Evolutionary conservation across 2,113 vertebrate species (phyloP).

Genomic region (Chunga burmeisteri): DNA sequence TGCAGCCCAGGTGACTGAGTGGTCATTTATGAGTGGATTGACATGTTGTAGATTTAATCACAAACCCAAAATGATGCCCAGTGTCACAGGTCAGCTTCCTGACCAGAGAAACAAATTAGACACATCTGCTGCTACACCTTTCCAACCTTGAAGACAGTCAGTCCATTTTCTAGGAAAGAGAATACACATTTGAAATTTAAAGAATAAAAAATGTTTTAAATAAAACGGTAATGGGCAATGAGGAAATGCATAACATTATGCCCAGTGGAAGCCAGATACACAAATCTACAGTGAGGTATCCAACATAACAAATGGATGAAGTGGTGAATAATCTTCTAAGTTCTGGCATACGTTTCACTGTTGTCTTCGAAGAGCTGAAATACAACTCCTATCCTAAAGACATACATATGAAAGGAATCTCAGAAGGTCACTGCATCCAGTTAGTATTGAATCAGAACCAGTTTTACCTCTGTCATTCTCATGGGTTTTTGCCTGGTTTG

Average conservation of each 20-base stretch:
- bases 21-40: background rate
- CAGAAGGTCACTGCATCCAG: background rate
- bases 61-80: background rate
- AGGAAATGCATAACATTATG: background rate
- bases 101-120: background rate
- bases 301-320: background rate
- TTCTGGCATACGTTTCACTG: background rate
- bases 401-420: background rate
- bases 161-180: background rate
- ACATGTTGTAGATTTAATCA: background rate
- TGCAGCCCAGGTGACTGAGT: background rate
- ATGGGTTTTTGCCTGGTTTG: background rate
- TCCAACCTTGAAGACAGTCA: background rate
- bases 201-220: background rate
- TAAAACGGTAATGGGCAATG: background rate
- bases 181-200: background rate
- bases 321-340: background rate
- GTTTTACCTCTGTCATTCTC: background rate
- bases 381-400: background rate
- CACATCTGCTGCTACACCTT: background rate
- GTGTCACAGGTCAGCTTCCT: background rate
- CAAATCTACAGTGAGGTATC: background rate
- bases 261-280: background rate
- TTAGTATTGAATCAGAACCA: background rate
- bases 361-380: background rate